Conservation (phyloP, 2,797 vertebrate genomes). For the Mormyrops attenuatus region DNA sequence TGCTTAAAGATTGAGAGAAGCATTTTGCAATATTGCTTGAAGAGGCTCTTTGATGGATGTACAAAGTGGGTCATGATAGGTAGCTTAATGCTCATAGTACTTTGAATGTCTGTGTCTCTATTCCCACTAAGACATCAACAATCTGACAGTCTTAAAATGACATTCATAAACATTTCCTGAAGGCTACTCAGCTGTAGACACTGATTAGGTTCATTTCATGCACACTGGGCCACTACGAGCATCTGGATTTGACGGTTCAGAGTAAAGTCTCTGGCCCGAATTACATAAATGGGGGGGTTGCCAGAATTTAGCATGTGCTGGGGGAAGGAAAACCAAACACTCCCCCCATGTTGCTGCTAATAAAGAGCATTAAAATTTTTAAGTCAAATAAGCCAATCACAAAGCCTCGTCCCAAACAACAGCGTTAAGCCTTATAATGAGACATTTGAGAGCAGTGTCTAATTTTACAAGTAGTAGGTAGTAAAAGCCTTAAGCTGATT, state of each 20-base stretch:
- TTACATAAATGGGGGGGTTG: neutral
- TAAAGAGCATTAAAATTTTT: neutral
- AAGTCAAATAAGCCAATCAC: neutral
- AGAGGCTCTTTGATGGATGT: neutral
- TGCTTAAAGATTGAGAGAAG: neutral
- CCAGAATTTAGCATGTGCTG: neutral
- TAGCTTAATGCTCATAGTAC: neutral
- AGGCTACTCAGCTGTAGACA: neutral
- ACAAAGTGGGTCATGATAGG: neutral
- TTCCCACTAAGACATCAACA: neutral
- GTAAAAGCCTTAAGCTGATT: constrained; percentile 2
- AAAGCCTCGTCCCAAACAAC: neutral
- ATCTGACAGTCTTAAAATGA: neutral
- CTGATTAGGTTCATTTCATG: neutral
- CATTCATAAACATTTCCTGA: neutral
- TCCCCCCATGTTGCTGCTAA: neutral
- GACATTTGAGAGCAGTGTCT: neutral
- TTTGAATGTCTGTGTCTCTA: neutral
- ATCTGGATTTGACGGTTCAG: neutral
- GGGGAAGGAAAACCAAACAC: neutral
- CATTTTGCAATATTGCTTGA: neutral
- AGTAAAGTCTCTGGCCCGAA: neutral
- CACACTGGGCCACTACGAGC: neutral
- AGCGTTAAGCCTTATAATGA: neutral
- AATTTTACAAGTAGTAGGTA: neutral